phyloP scores from a whole-genome alignment of 2,113 vertebrate genomes.

The Percina caprodes region DNA sequence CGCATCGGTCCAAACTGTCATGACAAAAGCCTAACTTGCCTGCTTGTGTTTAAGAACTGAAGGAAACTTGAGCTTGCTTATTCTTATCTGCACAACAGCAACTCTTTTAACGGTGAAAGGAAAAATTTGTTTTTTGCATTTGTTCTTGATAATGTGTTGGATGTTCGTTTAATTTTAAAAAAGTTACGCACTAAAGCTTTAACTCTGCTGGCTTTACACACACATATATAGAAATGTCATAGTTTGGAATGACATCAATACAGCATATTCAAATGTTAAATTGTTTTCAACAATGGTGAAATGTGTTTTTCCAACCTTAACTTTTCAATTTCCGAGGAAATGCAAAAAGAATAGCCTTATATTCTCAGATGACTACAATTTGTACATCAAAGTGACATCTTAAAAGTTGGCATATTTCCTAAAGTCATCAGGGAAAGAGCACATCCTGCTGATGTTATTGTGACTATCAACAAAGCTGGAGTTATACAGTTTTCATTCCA shows the following conservation, averaged over 20 bases:
- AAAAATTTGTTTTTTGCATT: too few relatives aligned
- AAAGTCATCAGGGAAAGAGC: background rate
- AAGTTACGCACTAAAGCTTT: too few relatives aligned
- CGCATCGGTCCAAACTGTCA: background rate
- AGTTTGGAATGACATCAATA: background rate
- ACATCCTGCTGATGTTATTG: background rate
- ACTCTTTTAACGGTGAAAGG: too few relatives aligned
- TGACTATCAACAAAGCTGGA: background rate
- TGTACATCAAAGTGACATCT: background rate
- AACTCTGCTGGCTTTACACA: too few relatives aligned
- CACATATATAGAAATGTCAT: background rate
- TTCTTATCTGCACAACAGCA: background rate
- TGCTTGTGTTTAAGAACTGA: background rate
- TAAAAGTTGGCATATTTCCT: background rate
- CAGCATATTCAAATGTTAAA: background rate
- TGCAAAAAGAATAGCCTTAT: background rate
- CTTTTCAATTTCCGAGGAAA: background rate
- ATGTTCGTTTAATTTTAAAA: too few relatives aligned
- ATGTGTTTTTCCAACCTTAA: background rate
- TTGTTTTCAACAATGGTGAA: background rate
- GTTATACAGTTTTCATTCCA: background rate
- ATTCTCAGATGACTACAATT: background rate
- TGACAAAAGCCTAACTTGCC: background rate
- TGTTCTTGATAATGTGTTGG: too few relatives aligned
- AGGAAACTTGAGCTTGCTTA: background rate